phyloP scores from a whole-genome alignment of 2,797 vertebrate species.

The Tapera naevia region DNA sequence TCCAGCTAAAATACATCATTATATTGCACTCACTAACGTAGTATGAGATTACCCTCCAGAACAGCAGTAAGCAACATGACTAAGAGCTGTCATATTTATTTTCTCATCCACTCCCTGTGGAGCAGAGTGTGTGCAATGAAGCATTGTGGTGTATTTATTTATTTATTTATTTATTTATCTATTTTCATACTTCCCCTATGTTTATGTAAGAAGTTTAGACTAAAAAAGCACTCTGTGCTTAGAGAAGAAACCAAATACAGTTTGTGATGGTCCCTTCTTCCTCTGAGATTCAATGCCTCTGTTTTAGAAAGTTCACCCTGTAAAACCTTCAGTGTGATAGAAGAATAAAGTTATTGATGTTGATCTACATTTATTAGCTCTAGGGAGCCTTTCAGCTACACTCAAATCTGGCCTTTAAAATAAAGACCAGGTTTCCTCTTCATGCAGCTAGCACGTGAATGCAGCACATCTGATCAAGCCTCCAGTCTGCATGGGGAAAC shows the following conservation, averaged over 20 bases:
- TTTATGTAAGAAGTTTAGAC: not conserved
- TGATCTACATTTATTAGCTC: not conserved
- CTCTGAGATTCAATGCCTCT: not conserved
- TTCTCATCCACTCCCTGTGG: not conserved
- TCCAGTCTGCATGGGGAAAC: not conserved
- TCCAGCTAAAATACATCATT: not conserved
- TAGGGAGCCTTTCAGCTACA: not conserved
- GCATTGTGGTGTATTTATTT: not conserved
- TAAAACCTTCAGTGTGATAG: not conserved
- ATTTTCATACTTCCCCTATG: not conserved
- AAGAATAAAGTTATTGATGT: not conserved
- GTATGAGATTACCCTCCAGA: not conserved
- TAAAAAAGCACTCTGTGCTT: not conserved
- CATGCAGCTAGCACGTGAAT: not conserved
- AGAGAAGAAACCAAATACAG: not conserved
- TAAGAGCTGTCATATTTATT: conserved; percentile 20
- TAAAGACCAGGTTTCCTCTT: not conserved
- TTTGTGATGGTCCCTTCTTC: not conserved
- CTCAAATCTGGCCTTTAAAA: not conserved
- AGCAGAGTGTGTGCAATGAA: conserved; percentile 14
- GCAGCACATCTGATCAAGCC: not conserved
- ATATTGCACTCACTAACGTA: not conserved
- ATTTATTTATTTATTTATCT: not conserved
- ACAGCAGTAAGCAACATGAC: not conserved
- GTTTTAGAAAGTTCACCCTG: not conserved